Conservation (phyloP, 2,797 vertebrate species). For the Alca torda region DNA sequence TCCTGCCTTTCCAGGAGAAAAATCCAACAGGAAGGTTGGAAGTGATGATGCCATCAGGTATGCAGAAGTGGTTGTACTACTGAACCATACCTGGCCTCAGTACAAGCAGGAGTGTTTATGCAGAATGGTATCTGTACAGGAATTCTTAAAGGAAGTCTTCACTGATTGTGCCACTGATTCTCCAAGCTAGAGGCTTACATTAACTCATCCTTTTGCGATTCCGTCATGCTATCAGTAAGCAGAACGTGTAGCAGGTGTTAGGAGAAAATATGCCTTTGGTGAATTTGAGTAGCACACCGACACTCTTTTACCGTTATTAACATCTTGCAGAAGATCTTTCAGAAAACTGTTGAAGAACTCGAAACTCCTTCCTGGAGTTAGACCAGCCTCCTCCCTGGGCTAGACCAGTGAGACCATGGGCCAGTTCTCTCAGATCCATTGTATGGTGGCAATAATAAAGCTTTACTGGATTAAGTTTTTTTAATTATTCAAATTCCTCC, state of each 20-base stretch:
- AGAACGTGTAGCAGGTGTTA: background rate
- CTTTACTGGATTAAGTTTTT: background rate
- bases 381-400: background rate
- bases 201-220: background rate
- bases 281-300: background rate
- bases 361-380: background rate
- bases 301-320: background rate
- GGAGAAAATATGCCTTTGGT: background rate
- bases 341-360: background rate
- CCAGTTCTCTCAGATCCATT: background rate
- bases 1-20: background rate
- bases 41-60: background rate
- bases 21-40: background rate
- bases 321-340: background rate
- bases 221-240: background rate
- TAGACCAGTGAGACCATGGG: background rate
- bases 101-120: background rate
- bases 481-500: background rate
- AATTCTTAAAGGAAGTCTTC: background rate
- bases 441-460: background rate
- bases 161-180: background rate
- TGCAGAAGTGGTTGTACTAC: background rate
- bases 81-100: background rate
- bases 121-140: background rate
- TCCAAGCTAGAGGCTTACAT: background rate